These are phyloP conservation scores for Charina bottae DNA, from an alignment of 2,113 vertebrate species.

Conservation along the genomic window DNA sequence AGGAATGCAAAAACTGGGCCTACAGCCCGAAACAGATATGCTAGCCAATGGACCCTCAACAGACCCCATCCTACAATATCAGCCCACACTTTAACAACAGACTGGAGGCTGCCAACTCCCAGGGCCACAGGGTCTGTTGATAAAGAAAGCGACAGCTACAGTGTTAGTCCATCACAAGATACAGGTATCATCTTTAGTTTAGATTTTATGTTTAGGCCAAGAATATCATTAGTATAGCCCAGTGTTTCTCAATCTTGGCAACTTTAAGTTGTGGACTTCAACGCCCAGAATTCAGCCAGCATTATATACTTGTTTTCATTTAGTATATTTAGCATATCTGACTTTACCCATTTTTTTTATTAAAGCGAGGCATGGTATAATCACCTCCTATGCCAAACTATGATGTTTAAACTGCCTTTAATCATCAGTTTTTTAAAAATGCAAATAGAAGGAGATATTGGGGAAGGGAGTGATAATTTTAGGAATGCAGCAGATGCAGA, in stretches of 20 bases:
- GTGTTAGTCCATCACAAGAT: conserved; percentile 97
- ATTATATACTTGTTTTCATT: background rate
- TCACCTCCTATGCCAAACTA: background rate
- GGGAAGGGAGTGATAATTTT: background rate
- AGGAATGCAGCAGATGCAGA: background rate
- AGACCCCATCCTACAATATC: conserved; percentile 96
- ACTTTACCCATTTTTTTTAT: background rate
- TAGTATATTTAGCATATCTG: background rate
- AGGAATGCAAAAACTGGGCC: conserved; percentile 94
- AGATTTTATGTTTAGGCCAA: background rate
- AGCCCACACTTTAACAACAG: conserved; percentile 95
- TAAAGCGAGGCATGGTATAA: background rate
- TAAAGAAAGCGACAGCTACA: conserved; percentile 99
- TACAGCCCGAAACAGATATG: conserved; percentile 90
- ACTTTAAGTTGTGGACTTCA: background rate
- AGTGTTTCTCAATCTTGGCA: background rate
- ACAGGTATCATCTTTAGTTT: conserved; percentile 79
- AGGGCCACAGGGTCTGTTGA: conserved; percentile 92
- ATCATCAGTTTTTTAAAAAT: background rate
- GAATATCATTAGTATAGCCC: accelerated
- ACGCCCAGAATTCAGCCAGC: too few species aligned
- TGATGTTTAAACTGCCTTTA: background rate
- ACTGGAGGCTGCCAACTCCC: conserved; percentile 96
- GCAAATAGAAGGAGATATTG: background rate
- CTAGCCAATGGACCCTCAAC: conserved; percentile 99